Conservation (phyloP, 2,797 vertebrate species). For the Hoplostethus atlanticus region DNA sequence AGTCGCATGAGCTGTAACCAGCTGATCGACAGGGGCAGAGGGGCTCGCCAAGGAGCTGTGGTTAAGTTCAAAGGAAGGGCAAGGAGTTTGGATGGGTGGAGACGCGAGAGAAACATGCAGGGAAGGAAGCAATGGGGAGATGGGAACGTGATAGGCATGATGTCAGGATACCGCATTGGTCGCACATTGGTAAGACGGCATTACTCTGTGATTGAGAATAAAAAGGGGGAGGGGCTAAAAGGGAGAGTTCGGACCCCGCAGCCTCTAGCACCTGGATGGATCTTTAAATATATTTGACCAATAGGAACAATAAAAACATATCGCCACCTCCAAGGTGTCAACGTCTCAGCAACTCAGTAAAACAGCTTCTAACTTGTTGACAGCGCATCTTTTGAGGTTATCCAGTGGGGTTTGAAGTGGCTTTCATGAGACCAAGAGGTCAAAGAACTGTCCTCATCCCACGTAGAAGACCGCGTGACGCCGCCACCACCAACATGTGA, state of each 20-base stretch:
- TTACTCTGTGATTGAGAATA: constrained; percentile 58
- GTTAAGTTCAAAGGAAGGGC: constrained; percentile 58
- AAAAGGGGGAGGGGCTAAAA: constrained; percentile 38
- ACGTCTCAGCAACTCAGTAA: background rate
- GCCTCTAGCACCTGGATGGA: background rate
- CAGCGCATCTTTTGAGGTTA: no score
- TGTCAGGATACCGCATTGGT: constrained; percentile 65
- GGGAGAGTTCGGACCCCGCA: background rate
- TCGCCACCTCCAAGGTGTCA: constrained; percentile 16
- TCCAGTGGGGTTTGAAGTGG: no score
- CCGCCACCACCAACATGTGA: background rate
- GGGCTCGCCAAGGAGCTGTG: constrained; percentile 36
- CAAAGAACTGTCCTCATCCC: no score
- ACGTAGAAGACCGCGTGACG: background rate
- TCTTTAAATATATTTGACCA: no score
- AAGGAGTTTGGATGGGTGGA: constrained; percentile 55
- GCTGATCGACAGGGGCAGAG: constrained; percentile 59
- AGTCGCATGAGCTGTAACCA: constrained; percentile 56
- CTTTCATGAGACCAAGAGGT: no score
- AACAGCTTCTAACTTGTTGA: background rate
- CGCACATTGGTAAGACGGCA: constrained; percentile 47
- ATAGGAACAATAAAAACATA: background rate
- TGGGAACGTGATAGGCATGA: constrained; percentile 72
- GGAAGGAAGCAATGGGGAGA: constrained; percentile 66
- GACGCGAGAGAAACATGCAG: constrained; percentile 54